A percentile compares a stretch with the other conserved stretches of the same genome.
Conservation (phyloP, 2,888 invertebrate species). For the Elmis aenea region DNA sequence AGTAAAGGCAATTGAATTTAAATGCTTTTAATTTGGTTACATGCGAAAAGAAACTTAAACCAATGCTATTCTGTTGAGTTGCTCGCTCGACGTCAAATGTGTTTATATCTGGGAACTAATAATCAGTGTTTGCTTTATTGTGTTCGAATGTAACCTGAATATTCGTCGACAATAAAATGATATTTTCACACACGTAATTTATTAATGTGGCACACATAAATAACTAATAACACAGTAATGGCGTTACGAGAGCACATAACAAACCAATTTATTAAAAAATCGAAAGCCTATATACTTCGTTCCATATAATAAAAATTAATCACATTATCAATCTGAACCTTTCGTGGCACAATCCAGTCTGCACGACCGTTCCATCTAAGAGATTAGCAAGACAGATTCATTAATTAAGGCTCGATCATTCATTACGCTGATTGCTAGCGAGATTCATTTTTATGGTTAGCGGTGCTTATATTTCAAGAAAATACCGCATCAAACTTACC, state of each 20-base stretch:
- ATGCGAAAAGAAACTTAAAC: too few species aligned
- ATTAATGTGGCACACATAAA: constrained; percentile 7
- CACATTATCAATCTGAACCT: constrained; percentile 48
- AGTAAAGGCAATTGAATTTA: too few species aligned
- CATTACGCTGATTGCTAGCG: constrained; percentile 47
- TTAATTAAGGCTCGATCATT: constrained; percentile 50
- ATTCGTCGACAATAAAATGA: not conserved
- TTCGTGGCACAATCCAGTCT: constrained; percentile 41
- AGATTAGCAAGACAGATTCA: constrained; percentile 51
- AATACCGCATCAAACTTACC: constrained; percentile 1
- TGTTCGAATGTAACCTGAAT: too few species aligned
- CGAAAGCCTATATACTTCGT: constrained; percentile 33
- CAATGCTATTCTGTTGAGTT: too few species aligned
- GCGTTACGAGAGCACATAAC: constrained; percentile 34
- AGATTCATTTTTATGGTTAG: constrained; percentile 17
- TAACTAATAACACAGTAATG: constrained; percentile 24
- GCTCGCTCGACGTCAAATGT: too few species aligned
- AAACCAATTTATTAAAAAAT: constrained; percentile 44
- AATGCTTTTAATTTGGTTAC: too few species aligned
- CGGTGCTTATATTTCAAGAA: constrained; percentile 10
- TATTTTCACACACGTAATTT: not conserved
- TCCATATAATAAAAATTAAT: constrained; percentile 46
- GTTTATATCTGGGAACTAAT: too few species aligned
- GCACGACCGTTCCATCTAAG: constrained; percentile 47
- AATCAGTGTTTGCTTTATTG: too few species aligned